phyloP scores from a whole-genome alignment of 2,888 invertebrate genomes.

The Acheta domesticus region DNA sequence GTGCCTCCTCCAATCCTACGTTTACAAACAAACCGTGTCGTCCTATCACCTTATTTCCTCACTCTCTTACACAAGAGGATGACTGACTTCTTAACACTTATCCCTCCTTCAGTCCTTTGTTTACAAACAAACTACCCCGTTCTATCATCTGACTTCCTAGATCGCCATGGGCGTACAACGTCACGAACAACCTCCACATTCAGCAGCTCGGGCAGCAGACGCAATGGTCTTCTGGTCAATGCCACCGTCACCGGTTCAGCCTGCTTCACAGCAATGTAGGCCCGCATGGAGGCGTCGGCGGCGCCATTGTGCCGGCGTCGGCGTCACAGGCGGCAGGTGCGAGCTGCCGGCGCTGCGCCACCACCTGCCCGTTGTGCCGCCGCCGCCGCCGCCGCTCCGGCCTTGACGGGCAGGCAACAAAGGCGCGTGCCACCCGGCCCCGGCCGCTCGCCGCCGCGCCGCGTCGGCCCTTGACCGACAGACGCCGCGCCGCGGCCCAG shows the following conservation, averaged over 20 bases:
- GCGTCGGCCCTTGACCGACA: background rate
- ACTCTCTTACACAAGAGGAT: too few species aligned
- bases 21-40: too few species aligned
- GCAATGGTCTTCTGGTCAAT: background rate
- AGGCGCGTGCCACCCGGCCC: conserved; percentile 10
- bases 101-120: too few species aligned
- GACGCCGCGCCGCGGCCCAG: background rate
- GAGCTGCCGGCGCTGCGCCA: background rate
- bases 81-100: too few species aligned
- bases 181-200: background rate
- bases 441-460: background rate
- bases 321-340: background rate
- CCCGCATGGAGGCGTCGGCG: background rate
- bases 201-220: background rate
- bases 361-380: background rate
- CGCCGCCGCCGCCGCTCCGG: background rate
- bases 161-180: background rate
- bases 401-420: background rate
- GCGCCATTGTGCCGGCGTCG: conserved; percentile 1
- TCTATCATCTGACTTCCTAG: too few species aligned
- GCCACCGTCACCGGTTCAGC: too few species aligned
- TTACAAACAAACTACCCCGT: too few species aligned
- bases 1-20: too few species aligned
- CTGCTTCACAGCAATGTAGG: background rate
- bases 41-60: too few species aligned